phyloP scores from a whole-genome alignment of 2,888 invertebrate genomes.

The Platycnemis pennipes region DNA sequence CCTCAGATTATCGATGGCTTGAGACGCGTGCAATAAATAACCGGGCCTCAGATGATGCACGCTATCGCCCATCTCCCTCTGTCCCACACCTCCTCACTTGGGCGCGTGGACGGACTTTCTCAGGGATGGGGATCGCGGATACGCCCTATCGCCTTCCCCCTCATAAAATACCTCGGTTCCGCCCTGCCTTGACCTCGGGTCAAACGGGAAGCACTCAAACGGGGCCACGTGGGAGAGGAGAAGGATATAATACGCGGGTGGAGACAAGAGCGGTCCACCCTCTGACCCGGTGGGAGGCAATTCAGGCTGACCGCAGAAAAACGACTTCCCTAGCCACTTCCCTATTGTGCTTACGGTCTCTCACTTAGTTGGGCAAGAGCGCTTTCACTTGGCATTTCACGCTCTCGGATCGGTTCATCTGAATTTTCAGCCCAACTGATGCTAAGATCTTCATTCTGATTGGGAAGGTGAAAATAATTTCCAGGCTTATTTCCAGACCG shows the following conservation, averaged over 20 bases:
- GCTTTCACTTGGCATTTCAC: constrained; percentile 20
- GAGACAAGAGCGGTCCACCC: background rate
- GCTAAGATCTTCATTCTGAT: background rate
- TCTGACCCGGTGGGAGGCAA: constrained; percentile 6
- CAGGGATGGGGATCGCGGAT: background rate
- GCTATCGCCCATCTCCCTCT: background rate
- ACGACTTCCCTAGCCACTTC: background rate
- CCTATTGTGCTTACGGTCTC: background rate
- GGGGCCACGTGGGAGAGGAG: background rate
- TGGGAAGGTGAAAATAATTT: background rate
- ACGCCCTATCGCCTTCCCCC: constrained; percentile 49
- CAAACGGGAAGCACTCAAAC: background rate
- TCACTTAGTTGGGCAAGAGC: background rate
- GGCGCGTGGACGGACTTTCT: background rate
- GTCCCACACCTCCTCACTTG: background rate
- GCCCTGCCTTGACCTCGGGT: constrained; percentile 54
- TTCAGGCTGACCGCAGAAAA: constrained; percentile 27
- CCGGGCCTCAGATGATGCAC: background rate
- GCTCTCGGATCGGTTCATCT: background rate
- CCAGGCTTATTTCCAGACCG: too few relatives aligned
- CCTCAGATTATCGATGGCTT: background rate
- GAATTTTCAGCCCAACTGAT: background rate
- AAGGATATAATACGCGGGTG: background rate
- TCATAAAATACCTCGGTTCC: background rate
- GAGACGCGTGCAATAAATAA: background rate